Evolutionary conservation across 2,797 vertebrate genomes (phyloP).

Genomic region (Psittacula echo): DNA sequence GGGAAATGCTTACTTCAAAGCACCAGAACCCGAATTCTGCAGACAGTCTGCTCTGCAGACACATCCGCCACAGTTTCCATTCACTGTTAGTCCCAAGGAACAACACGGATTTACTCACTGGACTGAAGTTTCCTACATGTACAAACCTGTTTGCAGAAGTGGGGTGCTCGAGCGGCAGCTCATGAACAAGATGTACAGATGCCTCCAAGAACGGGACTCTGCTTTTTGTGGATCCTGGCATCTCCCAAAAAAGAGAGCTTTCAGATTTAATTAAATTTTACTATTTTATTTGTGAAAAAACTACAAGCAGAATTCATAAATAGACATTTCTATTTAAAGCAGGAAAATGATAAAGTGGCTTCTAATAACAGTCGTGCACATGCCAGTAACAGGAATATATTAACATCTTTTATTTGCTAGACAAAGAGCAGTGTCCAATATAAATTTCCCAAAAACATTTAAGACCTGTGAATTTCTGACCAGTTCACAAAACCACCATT

Average conservation of each 20-base stretch:
- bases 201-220: neutral
- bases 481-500: slow-evolving; percentile 97
- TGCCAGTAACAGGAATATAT: slow-evolving; percentile 99
- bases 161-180: fast-evolving
- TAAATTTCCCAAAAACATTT: slow-evolving; percentile 93
- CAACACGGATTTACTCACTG: neutral
- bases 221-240: neutral
- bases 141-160: neutral
- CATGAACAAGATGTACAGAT: fast-evolving
- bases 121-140: neutral
- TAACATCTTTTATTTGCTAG: slow-evolving; percentile 97
- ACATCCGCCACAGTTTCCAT: neutral
- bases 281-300: slow-evolving; percentile 99
- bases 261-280: slow-evolving; percentile 87
- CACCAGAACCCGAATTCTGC: slow-evolving; percentile 19
- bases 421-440: slow-evolving; percentile 95
- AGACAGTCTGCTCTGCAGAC: slow-evolving; percentile 41
- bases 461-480: slow-evolving; percentile 95
- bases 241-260: slow-evolving; percentile 76
- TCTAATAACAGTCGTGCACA: slow-evolving; percentile 99
- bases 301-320: slow-evolving; percentile 99
- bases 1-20: fast-evolving
- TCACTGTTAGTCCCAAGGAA: fast-evolving
- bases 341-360: slow-evolving; percentile 94
- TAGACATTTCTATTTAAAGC: slow-evolving; percentile 99